Evolutionary conservation across 2,888 invertebrate species (phyloP).

Genomic region (Zaprionus obscuricornis): DNA sequence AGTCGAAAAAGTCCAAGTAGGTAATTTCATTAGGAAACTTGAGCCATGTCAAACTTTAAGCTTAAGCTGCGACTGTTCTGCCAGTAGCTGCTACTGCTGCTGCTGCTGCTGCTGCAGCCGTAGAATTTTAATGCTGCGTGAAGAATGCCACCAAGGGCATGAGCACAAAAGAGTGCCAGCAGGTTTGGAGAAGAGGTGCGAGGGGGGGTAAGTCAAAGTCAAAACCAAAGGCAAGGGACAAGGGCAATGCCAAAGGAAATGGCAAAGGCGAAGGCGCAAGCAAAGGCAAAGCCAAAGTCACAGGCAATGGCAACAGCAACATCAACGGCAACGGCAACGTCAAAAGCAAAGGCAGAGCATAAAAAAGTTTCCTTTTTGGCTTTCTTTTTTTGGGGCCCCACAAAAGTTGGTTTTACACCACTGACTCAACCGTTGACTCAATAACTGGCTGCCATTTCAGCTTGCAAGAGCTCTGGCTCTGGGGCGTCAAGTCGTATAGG

Average conservation of each 20-base stretch:
- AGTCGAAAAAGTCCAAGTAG: conserved; percentile 59
- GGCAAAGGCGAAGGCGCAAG: conserved; percentile 17
- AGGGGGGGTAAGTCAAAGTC: conserved; percentile 1
- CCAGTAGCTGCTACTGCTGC: conserved; percentile 1
- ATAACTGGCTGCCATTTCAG: conserved; percentile 61
- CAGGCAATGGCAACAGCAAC: conserved; percentile 16
- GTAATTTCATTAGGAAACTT: conserved; percentile 80
- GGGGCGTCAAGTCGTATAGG: conserved; percentile 7
- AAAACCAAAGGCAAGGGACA: too few relatives aligned
- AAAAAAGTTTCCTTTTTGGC: conserved; percentile 52
- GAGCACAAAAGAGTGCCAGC: background rate
- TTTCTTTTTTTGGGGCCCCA: conserved; percentile 45
- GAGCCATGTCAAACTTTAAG: conserved; percentile 78
- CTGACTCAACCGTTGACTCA: conserved; percentile 67
- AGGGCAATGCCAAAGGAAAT: too few relatives aligned
- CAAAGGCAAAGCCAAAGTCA: background rate
- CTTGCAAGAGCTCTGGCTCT: conserved; percentile 22
- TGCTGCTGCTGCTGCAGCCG: conserved; percentile 41
- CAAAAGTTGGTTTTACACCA: conserved; percentile 70
- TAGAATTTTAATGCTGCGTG: conserved; percentile 70
- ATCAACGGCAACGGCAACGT: conserved; percentile 17
- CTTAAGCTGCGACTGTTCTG: conserved; percentile 54
- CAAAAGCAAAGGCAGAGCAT: conserved; percentile 50
- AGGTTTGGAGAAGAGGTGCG: conserved; percentile 3
- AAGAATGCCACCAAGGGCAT: conserved; percentile 48